Evolutionary conservation across 1,140 invertebrate species (phyloP).

Genomic region (Brachionus rubens): DNA sequence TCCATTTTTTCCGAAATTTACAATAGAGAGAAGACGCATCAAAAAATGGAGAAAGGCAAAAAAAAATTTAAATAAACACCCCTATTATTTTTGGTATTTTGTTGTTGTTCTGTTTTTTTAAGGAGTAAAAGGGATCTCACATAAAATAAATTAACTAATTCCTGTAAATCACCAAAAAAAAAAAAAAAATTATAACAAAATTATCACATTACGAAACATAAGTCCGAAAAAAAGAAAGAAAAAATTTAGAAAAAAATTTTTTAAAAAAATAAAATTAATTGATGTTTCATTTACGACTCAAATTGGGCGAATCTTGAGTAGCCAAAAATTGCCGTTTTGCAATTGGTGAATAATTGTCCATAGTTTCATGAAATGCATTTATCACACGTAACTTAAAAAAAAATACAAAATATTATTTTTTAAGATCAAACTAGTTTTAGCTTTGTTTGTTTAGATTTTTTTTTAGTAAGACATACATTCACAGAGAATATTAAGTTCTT

Average conservation of each 20-base stretch:
- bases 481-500: no score
- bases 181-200: slow-evolving; percentile 9
- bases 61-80: no score
- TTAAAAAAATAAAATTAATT: no score
- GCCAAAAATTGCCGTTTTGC: slow-evolving; percentile 36
- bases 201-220: slow-evolving; percentile 32
- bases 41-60: no score
- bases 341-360: slow-evolving; percentile 40
- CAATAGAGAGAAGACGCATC: no score
- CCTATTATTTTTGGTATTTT: no score
- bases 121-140: background rate
- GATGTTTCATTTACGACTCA: slow-evolving; percentile 33
- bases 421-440: background rate
- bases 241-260: background rate
- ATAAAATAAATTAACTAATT: background rate
- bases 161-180: slow-evolving; percentile 20
- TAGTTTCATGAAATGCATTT: slow-evolving; percentile 46
- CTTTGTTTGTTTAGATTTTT: background rate
- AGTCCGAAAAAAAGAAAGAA: background rate
- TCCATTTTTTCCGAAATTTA: no score
- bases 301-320: slow-evolving; percentile 41
- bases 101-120: no score
- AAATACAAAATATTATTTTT: background rate
- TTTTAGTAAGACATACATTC: no score
- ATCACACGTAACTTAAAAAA: slow-evolving; percentile 45